Conservation (phyloP, 37 sponge, comb jelly and placozoan genomes). For the Lycopodina hypogea region DNA sequence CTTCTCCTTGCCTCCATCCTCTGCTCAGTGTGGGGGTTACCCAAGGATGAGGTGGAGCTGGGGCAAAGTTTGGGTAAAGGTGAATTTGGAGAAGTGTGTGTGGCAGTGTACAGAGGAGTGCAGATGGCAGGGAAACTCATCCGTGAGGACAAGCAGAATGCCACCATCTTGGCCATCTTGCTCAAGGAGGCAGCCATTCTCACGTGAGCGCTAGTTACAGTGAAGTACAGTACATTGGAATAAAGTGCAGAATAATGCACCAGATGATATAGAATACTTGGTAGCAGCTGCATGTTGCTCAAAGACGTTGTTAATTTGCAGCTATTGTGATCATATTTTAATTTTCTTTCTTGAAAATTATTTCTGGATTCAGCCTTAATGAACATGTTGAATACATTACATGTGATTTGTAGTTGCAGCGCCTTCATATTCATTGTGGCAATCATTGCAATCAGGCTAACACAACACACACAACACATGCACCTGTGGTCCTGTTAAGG, state of each 20-base stretch:
- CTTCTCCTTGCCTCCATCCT: neutral
- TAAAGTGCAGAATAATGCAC: no score
- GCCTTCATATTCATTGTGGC: no score
- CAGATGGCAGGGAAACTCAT: slow-evolving; percentile 88
- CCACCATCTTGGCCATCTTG: slow-evolving; percentile 19
- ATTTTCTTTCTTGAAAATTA: no score
- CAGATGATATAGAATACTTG: no score
- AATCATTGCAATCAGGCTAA: no score
- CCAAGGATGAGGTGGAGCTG: slow-evolving; percentile 53
- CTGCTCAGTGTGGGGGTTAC: slow-evolving; percentile 73
- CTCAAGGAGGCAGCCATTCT: slow-evolving; percentile 53
- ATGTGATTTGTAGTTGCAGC: no score
- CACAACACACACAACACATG: no score
- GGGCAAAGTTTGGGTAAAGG: slow-evolving; percentile 71
- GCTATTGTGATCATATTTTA: neutral
- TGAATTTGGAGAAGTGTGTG: slow-evolving; percentile 91
- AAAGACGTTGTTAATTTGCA: neutral
- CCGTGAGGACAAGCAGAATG: slow-evolving; percentile 32
- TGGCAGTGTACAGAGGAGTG: slow-evolving; percentile 67
- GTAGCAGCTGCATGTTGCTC: neutral
- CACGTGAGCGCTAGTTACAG: slow-evolving; percentile 47
- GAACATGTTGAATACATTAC: no score
- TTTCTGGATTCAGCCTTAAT: no score
- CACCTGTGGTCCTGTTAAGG: no score
- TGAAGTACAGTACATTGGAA: neutral